Evolutionary conservation across 2,888 invertebrate species (phyloP), one percentile per base, ranked within the genome.

Genomic region (Scaptomyza flava): DNA sequence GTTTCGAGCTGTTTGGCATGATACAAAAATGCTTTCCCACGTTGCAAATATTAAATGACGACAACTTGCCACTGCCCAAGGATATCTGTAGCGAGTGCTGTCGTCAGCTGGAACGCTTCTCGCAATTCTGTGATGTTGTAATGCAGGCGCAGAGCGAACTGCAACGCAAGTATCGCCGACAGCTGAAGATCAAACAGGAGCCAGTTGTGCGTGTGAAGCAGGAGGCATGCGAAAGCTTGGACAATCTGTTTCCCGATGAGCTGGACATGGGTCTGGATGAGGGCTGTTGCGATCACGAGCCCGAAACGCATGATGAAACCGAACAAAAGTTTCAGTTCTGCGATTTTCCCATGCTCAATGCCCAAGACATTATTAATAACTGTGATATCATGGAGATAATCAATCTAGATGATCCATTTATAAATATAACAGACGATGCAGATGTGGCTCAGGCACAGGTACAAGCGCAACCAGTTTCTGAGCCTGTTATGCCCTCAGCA

Each of bases 381-480:
- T 92, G 92, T 77, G 92, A 92, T 74, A 92, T 92, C 42, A 92
- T 92, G 91, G 92, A 92, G 70, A 91, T 92, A 2, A 91, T 92
- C 5, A 90, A 91, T 47, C 72, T 92, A 20, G 91, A 92, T 51
- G 92, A 91, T 78, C 91, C 91, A 0, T 92, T 90, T 30, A 92
- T 92, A 41, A 90, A 92, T 27, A 92, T 92, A 50, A 81, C 91
- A 0, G 91, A 92, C 41, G 91, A 92, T 68, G 89, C 91, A 4
- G 89, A 85, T 50, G 89, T 79, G 4, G 76, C 67, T 1, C 81
- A 79, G 33, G 34, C 81, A 6, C 71, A 72, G 20, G 23, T 33
- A 4, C 27, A 72, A 14, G 23, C 27, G n/a, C 43, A 45, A 45
- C 43, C 65, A 0, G 36, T 41, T 2, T 12, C 64, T 2, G 45